phyloP scores from a whole-genome alignment of 2,888 invertebrate genomes.

The Stenurella melanura region DNA sequence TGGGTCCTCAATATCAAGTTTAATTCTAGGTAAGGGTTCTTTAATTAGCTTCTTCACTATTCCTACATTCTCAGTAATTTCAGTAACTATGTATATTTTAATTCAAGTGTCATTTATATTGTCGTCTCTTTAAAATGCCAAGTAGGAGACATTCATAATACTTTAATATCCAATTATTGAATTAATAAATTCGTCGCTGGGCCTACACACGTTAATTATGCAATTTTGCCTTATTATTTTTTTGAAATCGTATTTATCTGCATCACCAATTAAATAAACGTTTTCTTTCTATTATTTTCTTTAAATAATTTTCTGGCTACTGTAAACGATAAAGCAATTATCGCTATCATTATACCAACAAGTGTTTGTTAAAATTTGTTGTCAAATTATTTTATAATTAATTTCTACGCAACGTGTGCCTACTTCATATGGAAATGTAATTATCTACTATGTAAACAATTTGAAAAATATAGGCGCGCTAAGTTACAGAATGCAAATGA shows the following conservation, averaged over 20 bases:
- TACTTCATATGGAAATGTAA: slow-evolving; percentile 23
- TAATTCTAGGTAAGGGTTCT: slow-evolving; percentile 44
- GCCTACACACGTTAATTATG: slow-evolving; percentile 52
- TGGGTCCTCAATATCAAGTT: slow-evolving; percentile 43
- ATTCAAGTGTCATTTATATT: slow-evolving; percentile 8
- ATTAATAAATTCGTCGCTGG: slow-evolving; percentile 46
- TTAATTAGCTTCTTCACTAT: background rate
- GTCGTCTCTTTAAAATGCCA: slow-evolving; percentile 13
- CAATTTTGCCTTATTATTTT: slow-evolving; percentile 43
- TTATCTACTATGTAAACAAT: slow-evolving; percentile 20
- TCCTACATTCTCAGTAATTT: background rate
- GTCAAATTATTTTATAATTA: slow-evolving; percentile 15
- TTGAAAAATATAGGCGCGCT: slow-evolving; percentile 9
- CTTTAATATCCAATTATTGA: slow-evolving; percentile 34
- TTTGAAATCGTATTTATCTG: background rate
- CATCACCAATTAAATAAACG: slow-evolving; percentile 19
- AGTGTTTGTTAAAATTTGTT: background rate
- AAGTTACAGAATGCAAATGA: background rate
- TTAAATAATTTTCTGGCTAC: background rate
- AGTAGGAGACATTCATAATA: slow-evolving; percentile 17
- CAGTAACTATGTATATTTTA: background rate
- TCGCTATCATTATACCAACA: background rate
- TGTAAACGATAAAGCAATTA: background rate
- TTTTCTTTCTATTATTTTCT: background rate
- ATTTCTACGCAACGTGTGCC: background rate